Conservation (phyloP, 2,797 vertebrate species). For the Limosa lapponica region DNA sequence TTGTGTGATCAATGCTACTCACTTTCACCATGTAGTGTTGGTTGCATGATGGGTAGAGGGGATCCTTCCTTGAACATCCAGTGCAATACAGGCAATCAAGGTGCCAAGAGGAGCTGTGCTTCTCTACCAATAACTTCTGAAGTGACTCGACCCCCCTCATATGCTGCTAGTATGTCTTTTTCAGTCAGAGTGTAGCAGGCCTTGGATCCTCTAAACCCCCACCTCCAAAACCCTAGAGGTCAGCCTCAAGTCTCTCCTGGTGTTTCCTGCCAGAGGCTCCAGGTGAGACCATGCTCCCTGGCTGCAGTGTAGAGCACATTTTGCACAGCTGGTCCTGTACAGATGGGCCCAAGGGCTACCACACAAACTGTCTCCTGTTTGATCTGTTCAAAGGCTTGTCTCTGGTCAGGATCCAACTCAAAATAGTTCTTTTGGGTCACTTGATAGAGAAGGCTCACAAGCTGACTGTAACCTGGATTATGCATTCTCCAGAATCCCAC, state of each 20-base stretch:
- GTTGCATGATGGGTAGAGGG: not conserved
- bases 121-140: no score
- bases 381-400: not conserved
- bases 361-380: not conserved
- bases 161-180: not conserved
- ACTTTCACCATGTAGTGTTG: not conserved
- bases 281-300: no score
- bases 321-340: no score
- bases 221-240: no score
- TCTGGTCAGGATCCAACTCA: not conserved
- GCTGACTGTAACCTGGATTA: not conserved
- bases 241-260: no score
- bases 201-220: no score
- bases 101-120: not conserved
- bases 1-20: not conserved
- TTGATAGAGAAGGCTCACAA: not conserved
- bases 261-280: no score
- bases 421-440: not conserved
- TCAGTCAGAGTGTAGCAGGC: no score
- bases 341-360: no score
- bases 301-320: no score
- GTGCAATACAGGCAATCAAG: not conserved
- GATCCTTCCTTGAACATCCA: not conserved
- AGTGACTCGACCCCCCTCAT: no score
- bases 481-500: not conserved